Percentiles rank a stretch among this genome's conserved stretches.
Evolutionary conservation across 2,888 invertebrate genomes (phyloP).

Genomic region (Saturnia japonica): DNA sequence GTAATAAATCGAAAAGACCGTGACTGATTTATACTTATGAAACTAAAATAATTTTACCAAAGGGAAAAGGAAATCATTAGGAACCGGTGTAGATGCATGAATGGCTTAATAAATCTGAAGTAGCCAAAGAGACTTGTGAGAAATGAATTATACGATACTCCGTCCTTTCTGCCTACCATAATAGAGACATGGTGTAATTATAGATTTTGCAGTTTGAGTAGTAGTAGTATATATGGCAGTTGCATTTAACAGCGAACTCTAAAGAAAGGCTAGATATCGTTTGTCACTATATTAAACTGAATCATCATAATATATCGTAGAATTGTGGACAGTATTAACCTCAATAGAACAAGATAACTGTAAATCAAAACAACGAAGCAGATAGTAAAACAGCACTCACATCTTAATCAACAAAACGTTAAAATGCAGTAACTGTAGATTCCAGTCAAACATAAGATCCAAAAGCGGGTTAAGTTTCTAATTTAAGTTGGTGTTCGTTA

Average conservation of each 20-base stretch:
- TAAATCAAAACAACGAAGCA: neutral
- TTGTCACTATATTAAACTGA: no score
- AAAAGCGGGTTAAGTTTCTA: slow-evolving; percentile 67
- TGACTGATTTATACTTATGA: no score
- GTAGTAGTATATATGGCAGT: no score
- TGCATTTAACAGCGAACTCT: no score
- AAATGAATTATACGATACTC: neutral
- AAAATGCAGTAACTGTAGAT: slow-evolving; percentile 58
- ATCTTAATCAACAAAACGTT: slow-evolving; percentile 22
- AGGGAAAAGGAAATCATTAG: no score
- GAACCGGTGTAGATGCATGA: neutral
- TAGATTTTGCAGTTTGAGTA: no score
- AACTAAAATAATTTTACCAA: no score
- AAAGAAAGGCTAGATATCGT: no score
- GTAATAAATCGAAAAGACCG: no score
- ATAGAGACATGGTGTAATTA: no score
- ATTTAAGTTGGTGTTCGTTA: slow-evolving; percentile 75
- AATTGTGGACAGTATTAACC: neutral
- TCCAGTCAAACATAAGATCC: slow-evolving; percentile 57
- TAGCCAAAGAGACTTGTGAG: neutral
- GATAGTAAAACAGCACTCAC: neutral
- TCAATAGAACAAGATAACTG: neutral
- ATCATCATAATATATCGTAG: neutral
- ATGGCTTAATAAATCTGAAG: neutral
- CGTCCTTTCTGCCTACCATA: no score